These are phyloP conservation scores for Phymastichus coffea DNA, from an alignment of 1,140 invertebrate genomes.

Conservation along the genomic window DNA sequence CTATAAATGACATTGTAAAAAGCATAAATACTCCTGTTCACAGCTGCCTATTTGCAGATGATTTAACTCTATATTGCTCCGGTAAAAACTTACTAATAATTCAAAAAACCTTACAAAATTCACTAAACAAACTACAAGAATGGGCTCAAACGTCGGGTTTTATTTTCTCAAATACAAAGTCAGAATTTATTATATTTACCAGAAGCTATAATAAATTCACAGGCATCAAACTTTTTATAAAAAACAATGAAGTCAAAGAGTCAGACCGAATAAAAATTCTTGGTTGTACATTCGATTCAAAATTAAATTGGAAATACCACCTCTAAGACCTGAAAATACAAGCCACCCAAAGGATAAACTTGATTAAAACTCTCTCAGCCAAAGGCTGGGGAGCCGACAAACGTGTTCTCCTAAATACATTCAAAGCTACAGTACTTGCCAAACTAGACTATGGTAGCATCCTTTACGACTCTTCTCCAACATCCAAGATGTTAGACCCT, in stretches of 20 bases:
- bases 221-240: background rate
- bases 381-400: slow-evolving; percentile 24
- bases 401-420: background rate
- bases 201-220: background rate
- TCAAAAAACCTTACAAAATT: slow-evolving; percentile 9
- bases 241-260: slow-evolving; percentile 10
- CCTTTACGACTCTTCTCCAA: too few relatives aligned
- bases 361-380: slow-evolving; percentile 6
- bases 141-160: slow-evolving; percentile 18
- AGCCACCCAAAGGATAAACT: background rate
- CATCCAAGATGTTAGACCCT: too few relatives aligned
- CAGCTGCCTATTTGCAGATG: slow-evolving; percentile 24
- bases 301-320: slow-evolving; percentile 24
- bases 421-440: background rate
- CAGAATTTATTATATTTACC: slow-evolving; percentile 22
- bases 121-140: slow-evolving; percentile 1
- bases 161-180: slow-evolving; percentile 29
- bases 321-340: slow-evolving; percentile 5
- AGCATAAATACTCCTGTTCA: slow-evolving; percentile 9
- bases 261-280: slow-evolving; percentile 26
- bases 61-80: slow-evolving; percentile 8
- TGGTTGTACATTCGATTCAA: slow-evolving; percentile 26
- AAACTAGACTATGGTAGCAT: background rate
- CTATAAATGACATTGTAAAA: slow-evolving; percentile 28
- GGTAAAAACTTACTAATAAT: slow-evolving; percentile 7